These are phyloP conservation scores for Labia minor DNA, from an alignment of 2,888 invertebrate species.

Conservation along the genomic window DNA sequence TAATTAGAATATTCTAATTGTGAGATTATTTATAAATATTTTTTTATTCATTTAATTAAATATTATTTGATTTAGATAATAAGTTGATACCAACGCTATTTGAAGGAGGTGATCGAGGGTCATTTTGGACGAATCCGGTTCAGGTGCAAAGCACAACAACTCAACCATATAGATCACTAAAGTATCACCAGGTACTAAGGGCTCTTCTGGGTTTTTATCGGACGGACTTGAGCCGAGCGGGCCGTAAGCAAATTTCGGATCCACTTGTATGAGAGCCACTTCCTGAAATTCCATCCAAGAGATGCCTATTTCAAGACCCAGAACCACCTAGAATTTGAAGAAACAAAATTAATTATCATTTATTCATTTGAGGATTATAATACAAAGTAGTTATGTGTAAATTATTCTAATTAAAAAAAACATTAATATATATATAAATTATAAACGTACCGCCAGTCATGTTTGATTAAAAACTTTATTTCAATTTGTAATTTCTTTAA, in stretches of 20 bases:
- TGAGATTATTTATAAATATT: too few species aligned
- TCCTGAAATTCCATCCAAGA: slow-evolving; percentile 79
- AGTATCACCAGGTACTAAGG: slow-evolving; percentile 54
- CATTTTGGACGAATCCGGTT: slow-evolving; percentile 48
- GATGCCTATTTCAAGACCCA: slow-evolving; percentile 76
- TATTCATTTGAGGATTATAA: too few species aligned
- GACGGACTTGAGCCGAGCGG: slow-evolving; percentile 46
- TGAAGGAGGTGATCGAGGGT: slow-evolving; percentile 49
- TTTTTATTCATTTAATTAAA: too few species aligned
- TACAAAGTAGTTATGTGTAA: too few species aligned
- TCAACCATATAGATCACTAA: slow-evolving; percentile 60
- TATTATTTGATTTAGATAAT: too few species aligned
- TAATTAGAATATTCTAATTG: too few species aligned
- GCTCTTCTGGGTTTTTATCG: slow-evolving; percentile 34
- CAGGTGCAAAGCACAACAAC: slow-evolving; percentile 54
- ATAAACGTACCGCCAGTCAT: too few species aligned
- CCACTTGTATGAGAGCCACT: slow-evolving; percentile 57
- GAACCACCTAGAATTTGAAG: slow-evolving; percentile 39
- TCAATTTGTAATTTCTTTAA: too few species aligned
- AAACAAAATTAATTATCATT: too few species aligned
- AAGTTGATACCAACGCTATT: slow-evolving; percentile 57
- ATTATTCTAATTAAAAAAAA: too few species aligned
- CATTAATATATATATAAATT: too few species aligned
- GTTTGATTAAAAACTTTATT: too few species aligned
- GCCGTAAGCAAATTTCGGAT: slow-evolving; percentile 75